These are phyloP conservation scores for Aspiorhynchus laticeps DNA, from an alignment of 2,113 vertebrate species.

Conservation along the genomic window DNA sequence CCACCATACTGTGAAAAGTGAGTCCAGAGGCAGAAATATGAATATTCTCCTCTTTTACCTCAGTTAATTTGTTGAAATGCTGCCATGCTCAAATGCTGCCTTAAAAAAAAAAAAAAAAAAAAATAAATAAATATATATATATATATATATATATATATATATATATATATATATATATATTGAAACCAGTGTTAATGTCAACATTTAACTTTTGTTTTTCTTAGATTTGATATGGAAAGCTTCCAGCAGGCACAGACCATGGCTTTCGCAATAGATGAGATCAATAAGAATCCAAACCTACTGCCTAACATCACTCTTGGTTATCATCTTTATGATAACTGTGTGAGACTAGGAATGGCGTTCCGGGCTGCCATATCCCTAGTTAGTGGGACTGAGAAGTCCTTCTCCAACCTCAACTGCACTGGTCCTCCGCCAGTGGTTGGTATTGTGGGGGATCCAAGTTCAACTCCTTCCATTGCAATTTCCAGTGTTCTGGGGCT, in stretches of 20 bases:
- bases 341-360: constrained; percentile 59
- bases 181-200: not conserved
- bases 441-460: constrained; percentile 61
- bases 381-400: constrained; percentile 59
- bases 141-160: too few relatives aligned
- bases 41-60: not conserved
- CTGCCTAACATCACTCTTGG: constrained; percentile 62
- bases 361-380: constrained; percentile 62
- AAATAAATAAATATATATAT: too few relatives aligned
- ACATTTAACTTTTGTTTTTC: not conserved
- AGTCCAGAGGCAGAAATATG: too few relatives aligned
- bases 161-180: too few relatives aligned
- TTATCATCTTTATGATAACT: constrained; percentile 52
- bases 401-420: not conserved
- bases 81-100: not conserved
- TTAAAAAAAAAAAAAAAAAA: not conserved
- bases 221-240: constrained; percentile 31
- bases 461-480: constrained; percentile 63
- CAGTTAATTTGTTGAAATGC: not conserved
- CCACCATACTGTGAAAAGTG: too few relatives aligned
- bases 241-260: constrained; percentile 59
- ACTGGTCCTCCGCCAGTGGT: not conserved
- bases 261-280: constrained; percentile 64
- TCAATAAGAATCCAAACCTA: constrained; percentile 54
- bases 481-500: constrained; percentile 58